phyloP scores from a whole-genome alignment of 2,113 vertebrate genomes.

The Varanus komodoensis region DNA sequence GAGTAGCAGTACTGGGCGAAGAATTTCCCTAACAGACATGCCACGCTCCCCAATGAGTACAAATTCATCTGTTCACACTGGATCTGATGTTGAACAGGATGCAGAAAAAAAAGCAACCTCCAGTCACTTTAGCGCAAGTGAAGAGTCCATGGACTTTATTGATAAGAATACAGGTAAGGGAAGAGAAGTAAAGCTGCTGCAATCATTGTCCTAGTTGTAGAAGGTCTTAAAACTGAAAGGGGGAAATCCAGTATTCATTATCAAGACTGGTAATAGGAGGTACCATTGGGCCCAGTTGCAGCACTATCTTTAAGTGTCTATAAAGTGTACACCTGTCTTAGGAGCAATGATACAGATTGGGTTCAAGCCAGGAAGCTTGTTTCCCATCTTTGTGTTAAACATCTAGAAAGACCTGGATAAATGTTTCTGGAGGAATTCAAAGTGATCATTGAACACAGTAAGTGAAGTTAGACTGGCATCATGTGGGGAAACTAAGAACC shows the following conservation, averaged over 20 bases:
- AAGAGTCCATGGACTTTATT: conserved; percentile 96
- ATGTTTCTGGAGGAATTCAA: not conserved
- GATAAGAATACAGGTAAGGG: conserved; percentile 86
- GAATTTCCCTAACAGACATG: conserved; percentile 94
- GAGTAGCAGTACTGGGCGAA: conserved; percentile 83
- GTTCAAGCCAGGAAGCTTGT: not conserved
- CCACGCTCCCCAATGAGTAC: conserved; percentile 97
- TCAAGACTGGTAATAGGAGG: not conserved
- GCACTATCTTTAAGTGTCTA: not conserved
- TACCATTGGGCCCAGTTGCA: conserved; percentile 11
- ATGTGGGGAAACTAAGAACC: not conserved
- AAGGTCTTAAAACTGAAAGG: not conserved
- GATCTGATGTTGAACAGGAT: conserved; percentile 95
- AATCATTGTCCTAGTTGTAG: not conserved
- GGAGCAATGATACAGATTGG: conserved; percentile 16
- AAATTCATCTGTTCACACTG: conserved; percentile 96
- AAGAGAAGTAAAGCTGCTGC: not conserved
- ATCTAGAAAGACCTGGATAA: not conserved
- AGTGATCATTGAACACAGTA: not conserved
- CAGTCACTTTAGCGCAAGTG: conserved; percentile 94
- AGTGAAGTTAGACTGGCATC: not conserved
- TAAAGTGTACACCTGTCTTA: not conserved
- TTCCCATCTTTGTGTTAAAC: not conserved
- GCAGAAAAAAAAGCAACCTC: conserved; percentile 89
- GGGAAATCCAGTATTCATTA: not conserved